Evolutionary conservation across 92 coral and sea anemone species (phyloP).

Genomic region (Paramuricea clavata): DNA sequence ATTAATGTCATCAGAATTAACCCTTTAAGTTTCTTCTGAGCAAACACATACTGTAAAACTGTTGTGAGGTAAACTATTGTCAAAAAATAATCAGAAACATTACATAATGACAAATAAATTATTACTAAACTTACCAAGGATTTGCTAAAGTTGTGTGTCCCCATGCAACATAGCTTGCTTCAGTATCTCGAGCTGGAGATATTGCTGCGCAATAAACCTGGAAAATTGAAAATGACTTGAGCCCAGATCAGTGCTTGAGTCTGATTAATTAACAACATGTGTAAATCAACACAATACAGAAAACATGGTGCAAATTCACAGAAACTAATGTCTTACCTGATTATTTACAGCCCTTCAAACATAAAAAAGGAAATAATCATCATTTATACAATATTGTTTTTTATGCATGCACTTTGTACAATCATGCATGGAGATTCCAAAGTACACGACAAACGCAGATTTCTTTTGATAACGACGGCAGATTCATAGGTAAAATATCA

Average conservation of each 20-base stretch:
- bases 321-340: slow-evolving; percentile 67
- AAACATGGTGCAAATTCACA: background rate
- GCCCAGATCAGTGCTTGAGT: too few relatives aligned
- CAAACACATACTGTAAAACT: too few relatives aligned
- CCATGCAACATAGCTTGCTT: slow-evolving; percentile 94
- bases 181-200: slow-evolving; percentile 96
- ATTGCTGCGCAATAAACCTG: slow-evolving; percentile 88
- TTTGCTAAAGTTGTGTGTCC: slow-evolving; percentile 88
- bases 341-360: slow-evolving; percentile 86
- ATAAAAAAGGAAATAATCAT: slow-evolving; percentile 10
- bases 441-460: too few relatives aligned
- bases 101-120: background rate
- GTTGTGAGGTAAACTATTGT: too few relatives aligned
- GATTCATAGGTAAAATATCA: too few relatives aligned
- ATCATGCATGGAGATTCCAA: too few relatives aligned
- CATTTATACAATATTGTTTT: background rate
- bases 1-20: too few relatives aligned
- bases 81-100: background rate
- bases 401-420: too few relatives aligned
- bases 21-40: too few relatives aligned
- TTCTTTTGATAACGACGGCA: too few relatives aligned
- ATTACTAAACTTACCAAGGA: slow-evolving; percentile 77
- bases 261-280: too few relatives aligned
- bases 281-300: background rate
- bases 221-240: too few relatives aligned